phyloP scores from a whole-genome alignment of 2,113 vertebrate genomes.

The Bos taurus region DNA sequence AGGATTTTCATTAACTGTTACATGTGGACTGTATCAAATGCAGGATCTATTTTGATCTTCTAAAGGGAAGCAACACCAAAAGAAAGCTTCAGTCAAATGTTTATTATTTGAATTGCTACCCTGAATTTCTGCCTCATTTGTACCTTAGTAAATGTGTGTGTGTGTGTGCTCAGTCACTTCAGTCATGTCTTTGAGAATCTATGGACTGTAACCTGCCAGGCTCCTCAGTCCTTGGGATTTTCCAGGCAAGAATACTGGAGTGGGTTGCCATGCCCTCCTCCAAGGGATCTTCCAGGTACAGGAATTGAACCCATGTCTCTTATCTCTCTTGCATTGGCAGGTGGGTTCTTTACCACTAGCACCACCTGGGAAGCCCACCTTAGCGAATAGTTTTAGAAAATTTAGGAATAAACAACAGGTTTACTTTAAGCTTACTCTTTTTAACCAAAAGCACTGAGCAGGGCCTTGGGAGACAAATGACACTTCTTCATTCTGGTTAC shows the following conservation, averaged over 20 bases:
- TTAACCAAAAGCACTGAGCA: not conserved
- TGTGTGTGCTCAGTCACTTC: not conserved
- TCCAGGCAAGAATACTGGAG: not conserved
- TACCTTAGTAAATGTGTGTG: not conserved
- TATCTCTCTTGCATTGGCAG: not conserved
- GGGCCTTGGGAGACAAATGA: not conserved
- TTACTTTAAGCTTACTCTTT: not conserved
- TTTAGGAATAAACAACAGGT: not conserved
- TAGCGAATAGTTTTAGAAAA: not conserved
- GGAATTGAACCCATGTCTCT: not conserved
- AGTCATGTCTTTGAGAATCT: not conserved
- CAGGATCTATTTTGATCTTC: not conserved
- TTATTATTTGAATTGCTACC: not conserved
- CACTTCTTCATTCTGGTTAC: not conserved
- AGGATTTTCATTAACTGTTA: not conserved
- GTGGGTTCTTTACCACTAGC: not conserved
- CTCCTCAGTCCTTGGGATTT: not conserved
- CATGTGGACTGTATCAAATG: not conserved
- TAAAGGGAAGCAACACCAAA: not conserved
- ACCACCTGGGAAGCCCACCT: not conserved
- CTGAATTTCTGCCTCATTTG: not conserved
- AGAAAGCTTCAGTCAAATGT: not conserved
- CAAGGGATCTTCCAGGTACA: not conserved
- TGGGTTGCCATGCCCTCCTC: not conserved
- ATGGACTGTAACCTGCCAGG: not conserved